Evolutionary conservation across 92 coral and sea anemone species (phyloP).

Genomic region (Galaxea fascicularis): DNA sequence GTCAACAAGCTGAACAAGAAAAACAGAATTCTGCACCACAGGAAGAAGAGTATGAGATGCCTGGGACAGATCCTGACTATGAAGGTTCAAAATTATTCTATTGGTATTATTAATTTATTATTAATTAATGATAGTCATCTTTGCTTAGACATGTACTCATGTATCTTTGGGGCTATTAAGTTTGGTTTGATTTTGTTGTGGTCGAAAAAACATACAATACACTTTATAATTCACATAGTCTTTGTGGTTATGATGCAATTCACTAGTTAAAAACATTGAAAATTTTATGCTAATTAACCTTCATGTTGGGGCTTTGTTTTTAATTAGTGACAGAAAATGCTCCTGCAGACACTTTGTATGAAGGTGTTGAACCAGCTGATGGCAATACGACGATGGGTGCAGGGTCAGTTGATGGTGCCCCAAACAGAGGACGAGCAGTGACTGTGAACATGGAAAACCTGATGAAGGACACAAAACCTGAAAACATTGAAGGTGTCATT

Average conservation of each 20-base stretch:
- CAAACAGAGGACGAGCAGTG: slow-evolving; percentile 8
- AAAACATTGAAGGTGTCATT: slow-evolving; percentile 58
- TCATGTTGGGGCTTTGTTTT: neutral
- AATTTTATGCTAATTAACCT: neutral
- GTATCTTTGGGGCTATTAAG: too few species aligned
- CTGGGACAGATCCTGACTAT: slow-evolving; percentile 30
- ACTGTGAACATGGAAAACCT: slow-evolving; percentile 52
- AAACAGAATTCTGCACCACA: slow-evolving; percentile 14
- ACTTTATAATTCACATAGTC: too few species aligned
- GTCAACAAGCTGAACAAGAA: neutral
- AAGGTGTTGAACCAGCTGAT: slow-evolving; percentile 32
- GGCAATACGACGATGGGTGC: neutral
- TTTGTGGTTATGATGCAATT: too few species aligned
- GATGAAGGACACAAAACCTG: slow-evolving; percentile 50
- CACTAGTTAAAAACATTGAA: too few species aligned
- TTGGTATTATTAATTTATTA: too few species aligned
- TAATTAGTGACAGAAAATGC: slow-evolving; percentile 15
- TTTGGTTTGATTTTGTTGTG: too few species aligned
- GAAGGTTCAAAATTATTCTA: too few species aligned
- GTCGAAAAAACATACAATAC: too few species aligned
- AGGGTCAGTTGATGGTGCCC: slow-evolving; percentile 9
- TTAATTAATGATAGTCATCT: neutral
- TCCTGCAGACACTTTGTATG: slow-evolving; percentile 28
- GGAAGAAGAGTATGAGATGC: slow-evolving; percentile 30
- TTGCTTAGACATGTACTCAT: too few species aligned